phyloP scores from a whole-genome alignment of 2,113 vertebrate genomes.

The Loxodonta africana region DNA sequence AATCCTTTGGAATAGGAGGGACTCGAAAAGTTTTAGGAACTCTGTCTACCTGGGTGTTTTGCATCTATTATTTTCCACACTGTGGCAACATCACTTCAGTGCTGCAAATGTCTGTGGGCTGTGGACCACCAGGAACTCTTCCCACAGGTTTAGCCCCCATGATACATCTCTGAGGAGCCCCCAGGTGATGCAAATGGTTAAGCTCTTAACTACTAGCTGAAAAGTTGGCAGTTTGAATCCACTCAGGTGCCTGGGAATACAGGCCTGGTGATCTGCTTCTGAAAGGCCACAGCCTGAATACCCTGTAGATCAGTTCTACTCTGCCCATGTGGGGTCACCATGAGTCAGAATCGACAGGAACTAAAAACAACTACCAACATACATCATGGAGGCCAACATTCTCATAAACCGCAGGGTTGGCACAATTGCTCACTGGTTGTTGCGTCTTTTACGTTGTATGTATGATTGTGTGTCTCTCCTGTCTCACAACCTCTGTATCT shows the following conservation, averaged over 20 bases:
- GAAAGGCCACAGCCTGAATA: too few relatives aligned
- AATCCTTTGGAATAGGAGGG: background rate
- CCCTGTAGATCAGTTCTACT: too few relatives aligned
- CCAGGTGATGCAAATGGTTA: too few relatives aligned
- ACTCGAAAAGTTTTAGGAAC: background rate
- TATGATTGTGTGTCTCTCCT: background rate
- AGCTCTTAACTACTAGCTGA: too few relatives aligned
- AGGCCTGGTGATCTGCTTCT: too few relatives aligned
- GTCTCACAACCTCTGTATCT: background rate
- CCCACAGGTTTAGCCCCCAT: too few relatives aligned
- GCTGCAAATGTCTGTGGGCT: background rate
- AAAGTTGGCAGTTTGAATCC: too few relatives aligned
- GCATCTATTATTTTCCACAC: background rate
- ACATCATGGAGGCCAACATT: rapidly evolving
- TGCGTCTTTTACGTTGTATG: rapidly evolving
- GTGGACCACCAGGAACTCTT: background rate
- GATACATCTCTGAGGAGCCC: background rate
- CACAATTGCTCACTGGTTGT: rapidly evolving
- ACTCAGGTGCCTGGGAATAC: too few relatives aligned
- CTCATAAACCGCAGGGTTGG: rapidly evolving
- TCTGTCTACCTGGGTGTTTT: background rate
- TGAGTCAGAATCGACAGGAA: background rate
- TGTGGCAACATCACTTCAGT: rapidly evolving
- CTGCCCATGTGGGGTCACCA: too few relatives aligned
- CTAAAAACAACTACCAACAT: too few relatives aligned